A percentile compares a stretch with the other conserved stretches of the same genome.
Conservation (phyloP, 2,113 vertebrate species). For the Galbula dea region DNA sequence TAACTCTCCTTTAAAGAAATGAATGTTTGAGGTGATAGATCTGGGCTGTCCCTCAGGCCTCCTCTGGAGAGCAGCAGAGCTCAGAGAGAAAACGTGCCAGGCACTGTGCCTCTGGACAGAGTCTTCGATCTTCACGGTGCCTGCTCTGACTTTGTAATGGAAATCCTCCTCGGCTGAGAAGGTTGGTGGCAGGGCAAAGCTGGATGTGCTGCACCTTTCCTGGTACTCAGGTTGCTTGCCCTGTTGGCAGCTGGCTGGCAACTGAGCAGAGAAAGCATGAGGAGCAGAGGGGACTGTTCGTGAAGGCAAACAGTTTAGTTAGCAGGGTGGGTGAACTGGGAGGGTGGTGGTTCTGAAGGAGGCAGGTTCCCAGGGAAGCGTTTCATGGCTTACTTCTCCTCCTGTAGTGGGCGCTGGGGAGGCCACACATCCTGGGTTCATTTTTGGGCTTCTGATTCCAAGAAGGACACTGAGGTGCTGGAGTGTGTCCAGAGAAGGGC, state of each 20-base stretch:
- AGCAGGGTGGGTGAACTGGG: rapidly evolving
- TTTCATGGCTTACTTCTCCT: not conserved
- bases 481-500: too few species aligned
- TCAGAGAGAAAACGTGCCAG: not conserved
- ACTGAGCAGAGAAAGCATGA: not conserved
- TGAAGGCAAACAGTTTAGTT: not conserved
- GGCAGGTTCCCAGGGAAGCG: rapidly evolving
- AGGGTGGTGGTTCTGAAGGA: not conserved
- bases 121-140: rapidly evolving
- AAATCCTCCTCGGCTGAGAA: not conserved
- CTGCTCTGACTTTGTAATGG: not conserved
- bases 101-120: not conserved
- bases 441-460: too few species aligned
- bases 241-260: not conserved
- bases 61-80: constrained; percentile 13
- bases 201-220: not conserved
- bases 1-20: not conserved
- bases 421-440: too few species aligned
- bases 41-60: not conserved
- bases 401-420: too few species aligned
- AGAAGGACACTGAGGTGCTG: too few species aligned
- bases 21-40: not conserved
- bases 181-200: not conserved
- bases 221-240: too few species aligned
- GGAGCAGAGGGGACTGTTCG: not conserved